Evolutionary conservation across 2,113 vertebrate species (phyloP), one percentile per base, ranked within the genome.

Genomic region (Cathartes aura): DNA sequence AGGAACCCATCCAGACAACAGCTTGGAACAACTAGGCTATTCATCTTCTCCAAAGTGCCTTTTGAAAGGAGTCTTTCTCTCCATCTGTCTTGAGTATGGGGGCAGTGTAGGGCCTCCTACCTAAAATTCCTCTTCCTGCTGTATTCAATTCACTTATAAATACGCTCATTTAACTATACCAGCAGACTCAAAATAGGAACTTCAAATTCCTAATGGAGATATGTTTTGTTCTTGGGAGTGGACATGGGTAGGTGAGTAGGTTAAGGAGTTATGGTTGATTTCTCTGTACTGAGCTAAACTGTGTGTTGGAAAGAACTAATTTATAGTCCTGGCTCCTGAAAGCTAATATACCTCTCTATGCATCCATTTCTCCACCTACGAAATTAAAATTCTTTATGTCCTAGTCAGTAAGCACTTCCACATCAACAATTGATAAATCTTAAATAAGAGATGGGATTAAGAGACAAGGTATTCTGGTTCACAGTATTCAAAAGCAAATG

Each of bases 61-160:
- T 73, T 56, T 88, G 62, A 89, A 90, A 83, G 40, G 63, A 90
- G 42, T 18, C 52, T 90, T 95, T 88, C 81, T 87, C 68, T 93
- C 66, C 34, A 6, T 79, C 66, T 76, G 19, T 80, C 71, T 83
- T 56, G 27, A 86, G 66, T 68, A 76, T 34, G 53, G 79, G 80
- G 59, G 62, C 90, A 92, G 71, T 23, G 3, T 45, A 60, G 8
- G n/a, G 40, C 50, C 72, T 92, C 42, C 40, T 83, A 67, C 67
- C 75, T 53, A 64, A 92, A 95, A 95, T 73, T 86, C 48, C 36
- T 89, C 27, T 70, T 92, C 43, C 43, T 93, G 48, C 40, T 87
- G 7, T 85, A 52, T 90, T 89, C 40, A 76, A 4, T 72, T 88
- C 38, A 16, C 13, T 87, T 50, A 36, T 0, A 82, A 84, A 56